Conservation (phyloP, 2,888 invertebrate species). For the Lasioglossum morio region DNA sequence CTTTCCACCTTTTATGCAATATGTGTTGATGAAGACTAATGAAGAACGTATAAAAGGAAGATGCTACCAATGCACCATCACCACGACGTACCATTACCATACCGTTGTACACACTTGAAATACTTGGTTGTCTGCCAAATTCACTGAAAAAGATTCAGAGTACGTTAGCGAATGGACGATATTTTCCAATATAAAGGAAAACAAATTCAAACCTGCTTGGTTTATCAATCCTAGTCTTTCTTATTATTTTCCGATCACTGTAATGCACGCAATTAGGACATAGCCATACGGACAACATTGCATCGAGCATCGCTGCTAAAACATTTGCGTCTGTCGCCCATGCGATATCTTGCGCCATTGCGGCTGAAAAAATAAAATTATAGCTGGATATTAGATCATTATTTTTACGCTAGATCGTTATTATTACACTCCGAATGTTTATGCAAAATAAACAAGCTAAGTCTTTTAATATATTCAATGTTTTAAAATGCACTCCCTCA, state of each 20-base stretch:
- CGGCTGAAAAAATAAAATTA: constrained; percentile 82
- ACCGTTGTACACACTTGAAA: constrained; percentile 93
- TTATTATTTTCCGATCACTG: constrained; percentile 89
- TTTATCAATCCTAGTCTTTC: constrained; percentile 84
- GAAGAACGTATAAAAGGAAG: constrained; percentile 81
- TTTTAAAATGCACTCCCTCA: too few relatives aligned
- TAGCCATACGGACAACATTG: constrained; percentile 92
- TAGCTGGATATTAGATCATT: neutral
- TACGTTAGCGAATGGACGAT: neutral
- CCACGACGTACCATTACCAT: constrained; percentile 93
- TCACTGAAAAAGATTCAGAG: constrained; percentile 86
- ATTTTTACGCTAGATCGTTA: too few relatives aligned
- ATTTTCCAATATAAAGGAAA: neutral
- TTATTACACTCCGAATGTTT: too few relatives aligned
- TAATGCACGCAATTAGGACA: constrained; percentile 86
- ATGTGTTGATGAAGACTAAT: constrained; percentile 88
- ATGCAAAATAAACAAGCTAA: too few relatives aligned
- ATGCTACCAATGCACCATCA: constrained; percentile 92
- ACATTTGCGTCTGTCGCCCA: constrained; percentile 93
- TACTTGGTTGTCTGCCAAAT: constrained; percentile 93
- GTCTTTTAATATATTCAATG: too few relatives aligned
- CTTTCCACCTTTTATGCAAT: constrained; percentile 92
- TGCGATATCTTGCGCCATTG: constrained; percentile 88
- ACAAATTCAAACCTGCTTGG: constrained; percentile 82
- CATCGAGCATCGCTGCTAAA: constrained; percentile 91